These are phyloP conservation scores for Metopolophium dirhodum DNA, from an alignment of 1,140 invertebrate genomes.

Conservation along the genomic window DNA sequence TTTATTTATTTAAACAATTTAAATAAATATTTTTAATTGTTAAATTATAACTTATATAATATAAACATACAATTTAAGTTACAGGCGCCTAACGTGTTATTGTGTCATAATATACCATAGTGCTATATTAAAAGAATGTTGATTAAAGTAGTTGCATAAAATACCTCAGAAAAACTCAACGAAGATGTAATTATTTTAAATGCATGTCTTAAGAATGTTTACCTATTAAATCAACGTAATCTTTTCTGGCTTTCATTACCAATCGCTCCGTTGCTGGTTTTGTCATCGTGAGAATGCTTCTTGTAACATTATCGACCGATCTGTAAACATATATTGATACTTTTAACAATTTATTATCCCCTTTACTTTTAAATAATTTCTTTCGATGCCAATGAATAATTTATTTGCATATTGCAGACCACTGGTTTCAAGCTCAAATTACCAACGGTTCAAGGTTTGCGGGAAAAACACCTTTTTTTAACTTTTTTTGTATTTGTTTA, in stretches of 20 bases:
- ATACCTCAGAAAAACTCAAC: neutral
- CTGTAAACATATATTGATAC: neutral
- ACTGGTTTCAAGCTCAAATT: no score
- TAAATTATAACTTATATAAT: neutral
- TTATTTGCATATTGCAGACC: neutral
- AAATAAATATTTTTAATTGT: neutral
- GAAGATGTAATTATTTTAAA: neutral
- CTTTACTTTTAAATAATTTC: neutral
- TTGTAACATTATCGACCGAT: neutral
- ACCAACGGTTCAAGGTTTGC: no score
- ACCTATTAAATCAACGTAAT: slow-evolving; percentile 38
- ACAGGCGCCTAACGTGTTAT: neutral
- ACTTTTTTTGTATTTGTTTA: no score
- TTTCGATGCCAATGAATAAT: neutral
- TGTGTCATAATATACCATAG: neutral
- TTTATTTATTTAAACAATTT: neutral
- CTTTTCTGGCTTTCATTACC: slow-evolving; percentile 35
- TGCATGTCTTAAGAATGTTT: neutral
- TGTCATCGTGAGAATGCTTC: slow-evolving; percentile 9
- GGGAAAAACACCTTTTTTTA: no score
- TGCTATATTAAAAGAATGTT: neutral
- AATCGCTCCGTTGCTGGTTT: slow-evolving; percentile 42
- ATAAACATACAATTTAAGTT: neutral
- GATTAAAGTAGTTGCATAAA: neutral
- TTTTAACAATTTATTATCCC: neutral